A percentile compares a stretch with the other conserved stretches of the same genome.
These are phyloP conservation scores for Dipodomys merriami DNA, from an alignment of 2,113 vertebrate genomes.

Conservation along the genomic window DNA sequence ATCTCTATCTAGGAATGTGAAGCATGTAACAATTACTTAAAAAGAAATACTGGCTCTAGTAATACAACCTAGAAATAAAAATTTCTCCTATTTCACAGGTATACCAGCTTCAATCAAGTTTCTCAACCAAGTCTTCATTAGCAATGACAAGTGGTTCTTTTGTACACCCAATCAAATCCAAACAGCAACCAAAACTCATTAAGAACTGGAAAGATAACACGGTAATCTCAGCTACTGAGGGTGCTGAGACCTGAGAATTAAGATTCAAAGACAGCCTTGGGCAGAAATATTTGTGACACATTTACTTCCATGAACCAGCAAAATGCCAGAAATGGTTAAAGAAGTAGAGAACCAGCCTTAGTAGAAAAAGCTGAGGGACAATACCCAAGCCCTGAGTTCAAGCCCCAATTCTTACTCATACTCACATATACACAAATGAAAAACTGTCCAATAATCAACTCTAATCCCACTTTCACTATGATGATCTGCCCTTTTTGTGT, in stretches of 20 bases:
- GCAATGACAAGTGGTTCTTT: conserved; percentile 44
- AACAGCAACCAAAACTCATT: neutral
- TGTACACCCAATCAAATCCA: neutral
- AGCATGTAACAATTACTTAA: neutral
- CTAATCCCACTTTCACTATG: too few relatives aligned
- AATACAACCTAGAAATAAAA: conserved; percentile 16
- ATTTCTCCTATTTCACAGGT: neutral
- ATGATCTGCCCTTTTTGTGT: too few relatives aligned
- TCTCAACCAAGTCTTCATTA: conserved; percentile 29
- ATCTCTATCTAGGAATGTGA: neutral
- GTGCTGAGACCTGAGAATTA: neutral
- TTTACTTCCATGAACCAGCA: too few relatives aligned
- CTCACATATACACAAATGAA: too few relatives aligned
- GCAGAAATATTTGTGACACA: too few relatives aligned
- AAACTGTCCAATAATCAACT: too few relatives aligned
- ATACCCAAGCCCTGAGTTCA: too few relatives aligned
- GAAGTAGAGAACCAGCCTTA: too few relatives aligned
- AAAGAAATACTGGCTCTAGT: neutral
- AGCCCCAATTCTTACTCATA: too few relatives aligned
- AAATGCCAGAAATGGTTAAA: too few relatives aligned
- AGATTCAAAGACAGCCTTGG: neutral
- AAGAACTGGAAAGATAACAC: too few relatives aligned
- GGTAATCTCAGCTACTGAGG: neutral
- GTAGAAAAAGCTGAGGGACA: too few relatives aligned
- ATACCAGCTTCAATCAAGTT: neutral